Conservation (phyloP, 2,797 vertebrate genomes). For the Acrocephalus scirpaceus region DNA sequence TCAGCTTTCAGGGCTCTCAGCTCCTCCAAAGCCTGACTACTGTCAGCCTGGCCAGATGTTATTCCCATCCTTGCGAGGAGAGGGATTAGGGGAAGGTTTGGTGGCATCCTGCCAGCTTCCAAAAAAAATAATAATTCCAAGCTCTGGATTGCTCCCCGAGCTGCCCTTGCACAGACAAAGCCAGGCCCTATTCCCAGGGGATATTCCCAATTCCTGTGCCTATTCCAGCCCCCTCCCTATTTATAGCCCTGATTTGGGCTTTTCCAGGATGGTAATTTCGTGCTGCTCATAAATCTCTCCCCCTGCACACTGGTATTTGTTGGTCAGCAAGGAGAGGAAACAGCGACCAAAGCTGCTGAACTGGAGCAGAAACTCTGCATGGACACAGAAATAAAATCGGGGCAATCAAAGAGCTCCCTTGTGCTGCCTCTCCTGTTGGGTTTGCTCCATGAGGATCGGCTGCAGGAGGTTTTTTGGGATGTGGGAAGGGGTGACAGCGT, state of each 20-base stretch:
- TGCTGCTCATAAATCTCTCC: constrained; percentile 15
- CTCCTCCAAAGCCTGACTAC: neutral
- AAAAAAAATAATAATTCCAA: neutral
- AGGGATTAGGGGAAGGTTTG: neutral
- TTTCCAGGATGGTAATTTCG: constrained; percentile 25
- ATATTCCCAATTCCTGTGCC: neutral
- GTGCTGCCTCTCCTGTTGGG: neutral
- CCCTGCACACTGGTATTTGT: constrained; percentile 23
- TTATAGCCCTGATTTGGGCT: constrained; percentile 22
- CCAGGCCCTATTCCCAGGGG: neutral
- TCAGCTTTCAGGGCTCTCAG: neutral
- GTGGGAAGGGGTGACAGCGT: neutral
- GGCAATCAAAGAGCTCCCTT: neutral
- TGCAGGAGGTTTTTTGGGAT: neutral
- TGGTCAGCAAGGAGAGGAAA: constrained; percentile 10
- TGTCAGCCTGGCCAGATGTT: neutral
- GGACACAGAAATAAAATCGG: neutral
- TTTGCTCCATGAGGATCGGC: neutral
- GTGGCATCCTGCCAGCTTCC: neutral
- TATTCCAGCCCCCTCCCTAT: constrained; percentile 7
- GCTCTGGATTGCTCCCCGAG: neutral
- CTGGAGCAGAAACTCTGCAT: neutral
- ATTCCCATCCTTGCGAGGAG: constrained; percentile 7
- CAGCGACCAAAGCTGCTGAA: constrained; percentile 49
- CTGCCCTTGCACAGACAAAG: neutral